A percentile compares a stretch with the other conserved stretches of the same genome.
Conservation (phyloP, 2,113 vertebrate genomes). For the Carollia perspicillata region DNA sequence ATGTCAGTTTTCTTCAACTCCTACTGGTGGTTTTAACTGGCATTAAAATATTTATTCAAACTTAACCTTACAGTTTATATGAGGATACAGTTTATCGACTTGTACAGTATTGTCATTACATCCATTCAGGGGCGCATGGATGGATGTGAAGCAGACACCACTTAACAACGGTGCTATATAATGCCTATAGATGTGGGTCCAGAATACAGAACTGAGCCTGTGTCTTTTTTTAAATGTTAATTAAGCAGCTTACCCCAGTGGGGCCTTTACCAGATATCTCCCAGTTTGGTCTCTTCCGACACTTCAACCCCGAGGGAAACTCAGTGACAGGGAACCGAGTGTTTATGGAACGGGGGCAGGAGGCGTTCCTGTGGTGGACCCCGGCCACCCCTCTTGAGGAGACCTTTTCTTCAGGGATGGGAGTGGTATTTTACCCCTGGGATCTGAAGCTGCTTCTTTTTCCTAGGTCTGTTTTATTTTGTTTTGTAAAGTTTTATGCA, state of each 20-base stretch:
- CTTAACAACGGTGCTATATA: slow-evolving; percentile 22
- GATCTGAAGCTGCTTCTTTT: slow-evolving; percentile 50
- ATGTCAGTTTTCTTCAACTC: slow-evolving; percentile 41
- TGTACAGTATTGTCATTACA: slow-evolving; percentile 22
- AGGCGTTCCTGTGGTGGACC: neutral
- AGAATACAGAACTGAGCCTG: slow-evolving; percentile 14
- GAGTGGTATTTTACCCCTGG: neutral
- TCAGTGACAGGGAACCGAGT: neutral
- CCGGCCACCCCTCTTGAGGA: neutral
- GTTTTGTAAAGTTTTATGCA: slow-evolving; percentile 63
- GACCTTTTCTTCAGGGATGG: slow-evolving; percentile 8
- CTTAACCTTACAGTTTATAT: neutral
- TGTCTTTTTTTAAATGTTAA: slow-evolving; percentile 24
- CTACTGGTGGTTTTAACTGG: neutral
- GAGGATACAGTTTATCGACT: neutral
- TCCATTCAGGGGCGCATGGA: neutral
- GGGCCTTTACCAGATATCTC: neutral
- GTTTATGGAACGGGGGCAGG: neutral
- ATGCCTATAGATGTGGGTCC: slow-evolving; percentile 31
- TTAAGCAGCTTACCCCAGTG: slow-evolving; percentile 3
- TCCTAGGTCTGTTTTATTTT: slow-evolving; percentile 47
- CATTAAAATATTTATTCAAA: slow-evolving; percentile 40
- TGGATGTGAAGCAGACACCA: slow-evolving; percentile 37
- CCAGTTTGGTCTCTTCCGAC: neutral
- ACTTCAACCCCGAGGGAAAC: neutral